phyloP scores from a whole-genome alignment of 2,888 invertebrate species.

The Synergus gifuensis region DNA sequence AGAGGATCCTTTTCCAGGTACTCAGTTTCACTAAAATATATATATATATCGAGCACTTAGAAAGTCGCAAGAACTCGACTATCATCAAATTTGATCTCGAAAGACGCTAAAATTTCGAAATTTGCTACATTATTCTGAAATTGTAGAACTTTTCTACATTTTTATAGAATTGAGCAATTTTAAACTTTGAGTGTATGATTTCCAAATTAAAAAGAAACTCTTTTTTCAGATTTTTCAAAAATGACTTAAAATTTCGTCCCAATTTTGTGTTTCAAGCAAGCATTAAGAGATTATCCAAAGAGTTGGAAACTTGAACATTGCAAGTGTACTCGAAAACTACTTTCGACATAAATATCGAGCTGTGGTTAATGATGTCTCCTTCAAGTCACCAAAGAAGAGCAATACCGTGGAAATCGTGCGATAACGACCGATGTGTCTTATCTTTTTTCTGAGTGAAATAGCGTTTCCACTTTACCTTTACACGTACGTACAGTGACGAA shows the following conservation, averaged over 20 bases:
- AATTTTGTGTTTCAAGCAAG: no score
- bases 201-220: no score
- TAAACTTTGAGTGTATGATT: no score
- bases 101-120: background rate
- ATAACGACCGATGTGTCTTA: constrained; percentile 24
- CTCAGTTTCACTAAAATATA: background rate
- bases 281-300: background rate
- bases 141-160: no score
- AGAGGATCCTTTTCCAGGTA: constrained; percentile 3
- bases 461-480: background rate
- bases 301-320: background rate
- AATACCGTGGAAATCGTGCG: background rate
- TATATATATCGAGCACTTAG: background rate
- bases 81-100: background rate
- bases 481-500: background rate
- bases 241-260: no score
- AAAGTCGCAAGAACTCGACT: constrained; percentile 1
- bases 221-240: no score
- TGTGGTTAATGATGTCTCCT: constrained; percentile 1
- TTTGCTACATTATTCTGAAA: no score
- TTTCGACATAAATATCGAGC: constrained; percentile 29
- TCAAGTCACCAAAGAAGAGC: constrained; percentile 11
- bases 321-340: background rate
- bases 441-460: constrained; percentile 10
- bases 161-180: no score